Evolutionary conservation across 2,888 invertebrate species (phyloP).

Genomic region (Steinernema carpocapsae): DNA sequence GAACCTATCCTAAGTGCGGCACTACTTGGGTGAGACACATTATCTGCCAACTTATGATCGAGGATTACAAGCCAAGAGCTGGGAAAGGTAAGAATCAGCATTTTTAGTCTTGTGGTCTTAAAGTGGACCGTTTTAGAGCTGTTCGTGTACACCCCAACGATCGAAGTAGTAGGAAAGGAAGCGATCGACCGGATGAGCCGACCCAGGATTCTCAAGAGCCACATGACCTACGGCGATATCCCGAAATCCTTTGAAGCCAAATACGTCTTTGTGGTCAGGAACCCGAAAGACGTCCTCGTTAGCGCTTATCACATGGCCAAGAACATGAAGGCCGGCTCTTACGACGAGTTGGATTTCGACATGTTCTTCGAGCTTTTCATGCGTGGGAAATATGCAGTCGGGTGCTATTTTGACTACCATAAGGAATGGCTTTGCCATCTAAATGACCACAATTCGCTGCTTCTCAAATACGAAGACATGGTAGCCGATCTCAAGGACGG

Average conservation of each 20-base stretch:
- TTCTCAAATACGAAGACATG: slow-evolving; percentile 57
- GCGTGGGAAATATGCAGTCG: too few species aligned
- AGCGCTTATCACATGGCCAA: slow-evolving; percentile 56
- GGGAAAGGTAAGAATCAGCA: too few species aligned
- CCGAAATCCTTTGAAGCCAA: not conserved
- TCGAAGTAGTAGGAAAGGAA: not conserved
- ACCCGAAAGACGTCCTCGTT: slow-evolving; percentile 35
- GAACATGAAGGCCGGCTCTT: slow-evolving; percentile 59
- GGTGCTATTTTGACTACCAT: slow-evolving; percentile 45
- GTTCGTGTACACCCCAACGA: not conserved
- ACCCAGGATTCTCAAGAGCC: slow-evolving; percentile 24
- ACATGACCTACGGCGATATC: not conserved
- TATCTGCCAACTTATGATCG: slow-evolving; percentile 50
- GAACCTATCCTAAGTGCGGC: slow-evolving; percentile 64
- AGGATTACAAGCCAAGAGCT: slow-evolving; percentile 46
- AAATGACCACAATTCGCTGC: slow-evolving; percentile 50
- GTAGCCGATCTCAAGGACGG: slow-evolving; percentile 44
- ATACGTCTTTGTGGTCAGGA: not conserved
- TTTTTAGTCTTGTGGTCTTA: too few species aligned
- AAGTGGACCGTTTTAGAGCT: slow-evolving; percentile 17
- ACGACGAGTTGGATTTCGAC: slow-evolving; percentile 48
- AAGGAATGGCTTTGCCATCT: slow-evolving; percentile 54
- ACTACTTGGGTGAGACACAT: slow-evolving; percentile 62
- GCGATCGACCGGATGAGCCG: not conserved
- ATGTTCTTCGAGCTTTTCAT: slow-evolving; percentile 55